These are phyloP conservation scores for Archivesica marissinica DNA, from an alignment of 1,140 invertebrate genomes.

Conservation along the genomic window DNA sequence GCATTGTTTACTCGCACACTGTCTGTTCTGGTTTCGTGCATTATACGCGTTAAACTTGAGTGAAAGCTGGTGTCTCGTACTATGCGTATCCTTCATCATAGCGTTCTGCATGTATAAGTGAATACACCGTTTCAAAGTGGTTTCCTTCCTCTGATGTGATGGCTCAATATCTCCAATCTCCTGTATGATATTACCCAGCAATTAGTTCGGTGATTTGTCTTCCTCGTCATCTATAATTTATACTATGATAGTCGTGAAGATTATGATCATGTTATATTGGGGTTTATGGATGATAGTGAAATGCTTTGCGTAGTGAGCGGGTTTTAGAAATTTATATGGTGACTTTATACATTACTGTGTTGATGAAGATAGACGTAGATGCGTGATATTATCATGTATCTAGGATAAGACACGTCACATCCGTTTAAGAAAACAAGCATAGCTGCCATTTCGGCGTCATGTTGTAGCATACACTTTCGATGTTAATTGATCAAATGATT, in stretches of 20 bases:
- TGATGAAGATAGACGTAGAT: too few species aligned
- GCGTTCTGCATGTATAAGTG: constrained; percentile 18
- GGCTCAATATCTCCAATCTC: constrained; percentile 8
- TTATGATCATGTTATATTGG: not conserved
- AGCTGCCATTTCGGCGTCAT: too few species aligned
- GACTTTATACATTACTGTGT: too few species aligned
- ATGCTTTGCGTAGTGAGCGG: not conserved
- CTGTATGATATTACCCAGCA: constrained; percentile 6
- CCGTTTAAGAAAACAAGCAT: too few species aligned
- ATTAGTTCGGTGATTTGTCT: constrained; percentile 32
- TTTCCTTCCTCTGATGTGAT: constrained; percentile 20
- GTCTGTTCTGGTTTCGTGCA: too few species aligned
- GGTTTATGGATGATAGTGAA: not conserved
- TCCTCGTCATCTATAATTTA: not conserved
- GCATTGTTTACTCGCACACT: too few species aligned
- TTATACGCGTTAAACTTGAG: too few species aligned
- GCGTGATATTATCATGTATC: too few species aligned
- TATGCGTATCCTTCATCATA: not conserved
- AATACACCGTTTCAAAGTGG: constrained; percentile 39
- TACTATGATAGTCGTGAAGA: not conserved
- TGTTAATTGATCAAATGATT: too few species aligned
- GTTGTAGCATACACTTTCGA: too few species aligned
- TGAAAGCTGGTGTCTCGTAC: not conserved
- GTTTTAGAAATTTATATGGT: not conserved
- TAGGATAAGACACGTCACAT: too few species aligned